Conservation (phyloP, 2,888 invertebrate species). For the Mythimna ferrago region DNA sequence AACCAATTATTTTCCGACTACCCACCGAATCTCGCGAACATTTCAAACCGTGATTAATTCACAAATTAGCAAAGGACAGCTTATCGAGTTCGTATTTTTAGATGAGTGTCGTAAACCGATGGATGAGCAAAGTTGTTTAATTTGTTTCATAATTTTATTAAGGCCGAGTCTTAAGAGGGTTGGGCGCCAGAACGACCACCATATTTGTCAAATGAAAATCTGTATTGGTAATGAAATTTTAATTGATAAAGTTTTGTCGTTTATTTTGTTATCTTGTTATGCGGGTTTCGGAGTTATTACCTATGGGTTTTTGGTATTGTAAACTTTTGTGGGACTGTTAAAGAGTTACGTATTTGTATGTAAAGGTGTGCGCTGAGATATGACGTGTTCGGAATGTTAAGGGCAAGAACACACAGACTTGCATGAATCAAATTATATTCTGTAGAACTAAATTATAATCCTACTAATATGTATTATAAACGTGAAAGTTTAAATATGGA, state of each 20-base stretch:
- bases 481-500: too few relatives aligned
- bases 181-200: constrained; percentile 48
- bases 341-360: not conserved
- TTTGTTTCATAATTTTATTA: constrained; percentile 73
- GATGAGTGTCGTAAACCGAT: constrained; percentile 67
- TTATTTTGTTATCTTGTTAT: constrained; percentile 59
- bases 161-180: constrained; percentile 60
- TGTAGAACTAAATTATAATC: not conserved
- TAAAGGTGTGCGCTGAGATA: constrained; percentile 1
- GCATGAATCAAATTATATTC: too few relatives aligned
- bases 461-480: too few relatives aligned
- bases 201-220: constrained; percentile 65
- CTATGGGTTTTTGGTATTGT: constrained; percentile 3
- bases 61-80: constrained; percentile 71
- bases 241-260: constrained; percentile 62
- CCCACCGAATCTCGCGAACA: constrained; percentile 50
- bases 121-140: constrained; percentile 69
- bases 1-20: constrained; percentile 70
- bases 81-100: constrained; percentile 70
- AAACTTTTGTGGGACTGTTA: not conserved
- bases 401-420: not conserved
- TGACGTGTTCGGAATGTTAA: not conserved
- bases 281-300: constrained; percentile 40
- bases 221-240: constrained; percentile 65
- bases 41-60: constrained; percentile 71